Evolutionary conservation across 2,113 vertebrate species (phyloP).

Genomic region (Engraulis encrasicolus): DNA sequence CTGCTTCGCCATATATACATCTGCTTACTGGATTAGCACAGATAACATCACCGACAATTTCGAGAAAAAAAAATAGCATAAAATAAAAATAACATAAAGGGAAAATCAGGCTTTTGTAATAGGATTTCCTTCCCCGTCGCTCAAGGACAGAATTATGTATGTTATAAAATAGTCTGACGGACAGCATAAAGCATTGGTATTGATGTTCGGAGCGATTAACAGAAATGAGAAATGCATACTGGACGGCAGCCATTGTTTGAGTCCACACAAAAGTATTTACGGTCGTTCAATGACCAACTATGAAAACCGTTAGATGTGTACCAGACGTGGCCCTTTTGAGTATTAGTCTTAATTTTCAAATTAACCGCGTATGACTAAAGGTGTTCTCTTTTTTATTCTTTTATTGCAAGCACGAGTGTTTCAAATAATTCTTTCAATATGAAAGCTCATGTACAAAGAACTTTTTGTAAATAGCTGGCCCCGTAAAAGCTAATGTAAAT

Average conservation of each 20-base stretch:
- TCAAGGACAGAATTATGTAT: slow-evolving; percentile 48
- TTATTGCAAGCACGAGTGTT: background rate
- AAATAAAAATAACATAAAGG: slow-evolving; percentile 46
- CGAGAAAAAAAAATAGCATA: no score
- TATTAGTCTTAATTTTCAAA: background rate
- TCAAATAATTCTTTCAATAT: slow-evolving; percentile 21
- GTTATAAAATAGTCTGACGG: slow-evolving; percentile 42
- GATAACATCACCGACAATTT: slow-evolving; percentile 52
- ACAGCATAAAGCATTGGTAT: slow-evolving; percentile 44
- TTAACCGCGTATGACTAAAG: background rate
- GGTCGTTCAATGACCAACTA: slow-evolving; percentile 22
- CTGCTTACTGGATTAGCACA: slow-evolving; percentile 51
- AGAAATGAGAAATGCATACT: slow-evolving; percentile 38
- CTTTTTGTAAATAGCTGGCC: slow-evolving; percentile 41
- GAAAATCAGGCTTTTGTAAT: slow-evolving; percentile 54
- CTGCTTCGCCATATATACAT: slow-evolving; percentile 48
- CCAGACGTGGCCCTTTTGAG: background rate
- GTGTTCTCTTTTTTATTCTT: no score
- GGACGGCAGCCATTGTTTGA: slow-evolving; percentile 38
- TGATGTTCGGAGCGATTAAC: slow-evolving; percentile 39
- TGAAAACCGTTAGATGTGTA: slow-evolving; percentile 27
- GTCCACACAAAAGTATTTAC: slow-evolving; percentile 41
- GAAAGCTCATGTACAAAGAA: slow-evolving; percentile 19
- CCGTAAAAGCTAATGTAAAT: slow-evolving; percentile 16
- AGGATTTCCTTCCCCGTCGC: slow-evolving; percentile 47